Percentiles rank a stretch among this genome's conserved stretches.
Conservation (phyloP, 1,140 invertebrate species). For the Scaptomyza hsui region DNA sequence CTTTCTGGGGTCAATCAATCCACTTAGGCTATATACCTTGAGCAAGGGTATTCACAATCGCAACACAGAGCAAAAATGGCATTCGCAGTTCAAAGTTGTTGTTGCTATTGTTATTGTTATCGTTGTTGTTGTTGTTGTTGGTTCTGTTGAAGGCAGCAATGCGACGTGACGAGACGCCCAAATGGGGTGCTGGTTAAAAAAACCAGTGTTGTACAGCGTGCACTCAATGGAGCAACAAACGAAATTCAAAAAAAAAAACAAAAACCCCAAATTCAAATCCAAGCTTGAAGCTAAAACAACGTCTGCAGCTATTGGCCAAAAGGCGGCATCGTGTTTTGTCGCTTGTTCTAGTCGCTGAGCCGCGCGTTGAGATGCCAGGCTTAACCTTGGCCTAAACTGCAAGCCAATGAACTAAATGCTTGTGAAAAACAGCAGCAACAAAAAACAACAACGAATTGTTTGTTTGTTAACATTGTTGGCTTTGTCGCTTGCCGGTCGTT, state of each 20-base stretch:
- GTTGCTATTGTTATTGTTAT: conserved; percentile 1
- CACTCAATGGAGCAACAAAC: conserved; percentile 31
- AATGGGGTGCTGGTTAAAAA: conserved; percentile 57
- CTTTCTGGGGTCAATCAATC: too few species aligned
- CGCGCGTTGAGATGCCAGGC: conserved; percentile 65
- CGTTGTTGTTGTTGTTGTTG: conserved; percentile 44
- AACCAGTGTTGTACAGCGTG: conserved; percentile 58
- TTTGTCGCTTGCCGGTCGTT: conserved; percentile 29
- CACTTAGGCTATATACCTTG: background rate
- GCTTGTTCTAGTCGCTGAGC: conserved; percentile 50
- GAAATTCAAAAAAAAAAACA: conserved; percentile 23
- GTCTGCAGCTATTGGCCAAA: conserved; percentile 45
- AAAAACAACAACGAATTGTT: conserved; percentile 26
- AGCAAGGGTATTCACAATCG: conserved; percentile 17
- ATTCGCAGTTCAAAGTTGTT: conserved; percentile 21
- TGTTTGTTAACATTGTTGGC: conserved; percentile 64
- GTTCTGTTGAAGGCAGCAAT: conserved; percentile 71
- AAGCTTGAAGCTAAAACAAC: conserved; percentile 25
- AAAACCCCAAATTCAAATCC: conserved; percentile 1
- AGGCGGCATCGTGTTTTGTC: conserved; percentile 42
- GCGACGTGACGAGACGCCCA: conserved; percentile 78
- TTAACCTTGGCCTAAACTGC: conserved; percentile 79
- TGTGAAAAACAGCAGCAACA: conserved; percentile 61
- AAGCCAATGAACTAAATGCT: conserved; percentile 82
- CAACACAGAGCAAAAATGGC: conserved; percentile 45